These are phyloP conservation scores for Entomobrya multifasciata DNA, from an alignment of 2,888 invertebrate species.

Conservation along the genomic window DNA sequence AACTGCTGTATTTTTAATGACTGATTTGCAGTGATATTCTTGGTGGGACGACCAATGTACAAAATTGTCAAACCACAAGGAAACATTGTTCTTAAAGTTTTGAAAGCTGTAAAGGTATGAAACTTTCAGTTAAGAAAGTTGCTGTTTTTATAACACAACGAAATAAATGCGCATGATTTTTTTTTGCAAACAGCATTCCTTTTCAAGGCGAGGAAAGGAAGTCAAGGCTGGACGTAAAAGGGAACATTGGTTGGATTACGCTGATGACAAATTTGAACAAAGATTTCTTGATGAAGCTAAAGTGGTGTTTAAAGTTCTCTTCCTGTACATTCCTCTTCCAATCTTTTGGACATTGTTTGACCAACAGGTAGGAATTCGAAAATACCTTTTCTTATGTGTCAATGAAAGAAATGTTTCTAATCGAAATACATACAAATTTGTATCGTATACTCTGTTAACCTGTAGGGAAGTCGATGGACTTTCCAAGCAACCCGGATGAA, in stretches of 20 bases:
- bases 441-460: no score
- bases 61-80: slow-evolving; percentile 89
- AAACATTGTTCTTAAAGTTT: slow-evolving; percentile 90
- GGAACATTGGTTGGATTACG: slow-evolving; percentile 89
- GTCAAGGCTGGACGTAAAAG: slow-evolving; percentile 81
- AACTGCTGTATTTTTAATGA: slow-evolving; percentile 19
- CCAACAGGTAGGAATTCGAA: slow-evolving; percentile 82
- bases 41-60: slow-evolving; percentile 89
- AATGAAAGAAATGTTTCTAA: no score
- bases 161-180: neutral
- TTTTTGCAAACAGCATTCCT: slow-evolving; percentile 52
- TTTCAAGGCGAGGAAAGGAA: slow-evolving; percentile 56
- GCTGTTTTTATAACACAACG: neutral
- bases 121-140: no score
- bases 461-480: slow-evolving; percentile 82
- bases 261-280: slow-evolving; percentile 85
- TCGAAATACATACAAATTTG: no score
- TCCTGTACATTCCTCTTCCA: slow-evolving; percentile 88
- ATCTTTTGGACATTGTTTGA: slow-evolving; percentile 89
- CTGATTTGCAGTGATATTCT: slow-evolving; percentile 92
- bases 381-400: no score
- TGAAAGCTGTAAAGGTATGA: slow-evolving; percentile 86
- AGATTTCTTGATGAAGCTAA: slow-evolving; percentile 88
- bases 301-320: slow-evolving; percentile 85
- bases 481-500: slow-evolving; percentile 82